Evolutionary conservation across 2,888 invertebrate genomes (phyloP).

Genomic region (Acanthosepion esculentum): DNA sequence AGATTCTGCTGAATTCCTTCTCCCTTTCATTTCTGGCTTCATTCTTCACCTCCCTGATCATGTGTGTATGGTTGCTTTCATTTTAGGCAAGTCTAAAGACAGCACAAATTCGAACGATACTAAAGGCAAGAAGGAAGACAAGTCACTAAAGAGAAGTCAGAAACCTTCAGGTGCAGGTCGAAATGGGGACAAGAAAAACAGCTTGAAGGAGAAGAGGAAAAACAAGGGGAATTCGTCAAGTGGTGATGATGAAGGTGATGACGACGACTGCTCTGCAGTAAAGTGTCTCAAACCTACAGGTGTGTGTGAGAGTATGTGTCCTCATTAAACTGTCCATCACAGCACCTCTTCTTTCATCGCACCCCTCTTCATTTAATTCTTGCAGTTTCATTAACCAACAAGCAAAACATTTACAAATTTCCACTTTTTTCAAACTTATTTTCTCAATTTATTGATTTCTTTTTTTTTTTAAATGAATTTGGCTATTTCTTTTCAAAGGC

Average conservation of each 20-base stretch:
- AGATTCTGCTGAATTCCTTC: background rate
- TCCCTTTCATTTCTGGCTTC: background rate
- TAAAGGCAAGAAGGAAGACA: slow-evolving; percentile 42
- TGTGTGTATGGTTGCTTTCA: slow-evolving; percentile 2
- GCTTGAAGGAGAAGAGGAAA: slow-evolving; percentile 63
- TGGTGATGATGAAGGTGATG: slow-evolving; percentile 60
- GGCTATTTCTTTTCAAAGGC: background rate
- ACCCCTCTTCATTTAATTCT: background rate
- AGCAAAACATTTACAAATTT: background rate
- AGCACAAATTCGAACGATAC: background rate
- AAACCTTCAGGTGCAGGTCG: background rate
- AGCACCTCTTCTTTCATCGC: background rate
- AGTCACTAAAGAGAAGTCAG: slow-evolving; percentile 4
- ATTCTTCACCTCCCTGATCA: slow-evolving; percentile 2
- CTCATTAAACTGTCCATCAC: background rate
- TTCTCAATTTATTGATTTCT: too few relatives aligned
- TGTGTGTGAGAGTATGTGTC: slow-evolving; percentile 51
- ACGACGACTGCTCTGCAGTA: slow-evolving; percentile 72
- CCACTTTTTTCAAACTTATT: background rate
- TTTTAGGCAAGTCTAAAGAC: background rate
- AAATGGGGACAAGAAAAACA: slow-evolving; percentile 53
- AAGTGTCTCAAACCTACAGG: slow-evolving; percentile 73
- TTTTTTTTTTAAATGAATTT: too few relatives aligned
- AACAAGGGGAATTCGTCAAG: slow-evolving; percentile 53
- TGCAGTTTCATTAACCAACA: background rate